Evolutionary conservation across 2,888 invertebrate species (phyloP), one percentile per base, ranked within the genome.

Genomic region (Griposia aprilina): DNA sequence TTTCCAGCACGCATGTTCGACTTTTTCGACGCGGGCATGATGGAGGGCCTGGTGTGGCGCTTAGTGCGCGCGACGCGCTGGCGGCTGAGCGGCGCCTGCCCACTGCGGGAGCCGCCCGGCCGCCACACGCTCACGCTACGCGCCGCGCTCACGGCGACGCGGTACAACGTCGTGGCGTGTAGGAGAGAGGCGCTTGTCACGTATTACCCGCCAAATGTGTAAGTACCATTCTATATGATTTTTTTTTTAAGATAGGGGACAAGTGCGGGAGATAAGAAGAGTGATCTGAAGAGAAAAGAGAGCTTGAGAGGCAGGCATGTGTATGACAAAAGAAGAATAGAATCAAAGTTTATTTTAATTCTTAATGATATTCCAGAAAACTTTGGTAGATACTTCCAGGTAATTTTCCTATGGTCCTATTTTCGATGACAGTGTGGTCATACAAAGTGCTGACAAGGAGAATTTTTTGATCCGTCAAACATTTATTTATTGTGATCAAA

Each of bases 1-100:
- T 55, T 97, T 97, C 41, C 97, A 99, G 99, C 99, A 86, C 98
- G 99, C 89, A 98, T 98, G 97, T 99, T 99, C 94, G 99, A 99
- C 96, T 99, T 98, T 97, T 98, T 99, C 96, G 99, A 99, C 96
- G 97, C 98, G 86, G 98, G 99, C 73, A 98, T 98, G 85, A 99
- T 99, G 99, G 99, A 99, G 95, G 98, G 98, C 0, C 97, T 99
- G 63, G 98, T 98, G 94, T 98, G 99, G 96, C 98, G 98, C 82
- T 96, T 99, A 88, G 95, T 98, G 75, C 97, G 98, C 82, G 94
- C 97, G 83, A 97, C 98, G 20, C 87, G 97, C 96, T 91, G 97
- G 98, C 92, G 97, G 95, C 89, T 91, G 96, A 98, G 91, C 97
- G 98, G 95, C 86, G 90, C 89, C 45, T 94, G 94, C 17, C 94